Base-by-base conservation (phyloP, 1,140 invertebrate genomes). In the Ceratitis capitata region DNA sequence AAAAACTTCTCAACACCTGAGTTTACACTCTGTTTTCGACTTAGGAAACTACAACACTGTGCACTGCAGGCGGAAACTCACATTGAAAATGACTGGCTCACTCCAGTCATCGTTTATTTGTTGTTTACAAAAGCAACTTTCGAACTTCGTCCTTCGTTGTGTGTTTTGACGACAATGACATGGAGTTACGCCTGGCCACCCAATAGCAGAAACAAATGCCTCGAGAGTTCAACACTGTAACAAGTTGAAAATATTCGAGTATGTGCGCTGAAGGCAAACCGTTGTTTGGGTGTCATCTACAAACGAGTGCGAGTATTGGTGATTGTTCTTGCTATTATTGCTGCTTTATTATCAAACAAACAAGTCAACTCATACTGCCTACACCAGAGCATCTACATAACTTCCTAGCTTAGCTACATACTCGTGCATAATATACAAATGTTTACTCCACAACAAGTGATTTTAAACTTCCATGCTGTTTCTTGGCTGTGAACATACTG, bases 301-400 rank as follows among this genome's bases (percentile, higher is more conserved):
- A n/a, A n/a, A n/a, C n/a, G n/a, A n/a, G n/a, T n/a, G n/a, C n/a
- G n/a, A 56, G 19, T 32, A 42, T 69, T 39, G 1, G 19, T 32
- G 29, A 23, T 78, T 78, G 69, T 45, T 64, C 29, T 47, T 49
- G 45, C n/a, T n/a, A n/a, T n/a, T n/a, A n/a, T 29, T 83, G 47
- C 26, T 47, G 14, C 83, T 84, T 84, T 84, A 84, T 84, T 84
- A 84, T 56, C 83, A 84, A 39, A 61, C 83, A 84, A 84, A 84
- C 83, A 84, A 84, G 83, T 19, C 56, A 14, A 2, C n/a, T 84
- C 83, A 42, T 26, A 58, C 1, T 9, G 6, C 51, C 32, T 84
- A 16, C 64, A 7, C 64, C 39, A 74, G 9, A 78, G 39, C n/a
- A 39, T 47, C 69, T 61, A 26, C 29, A 5, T n/a, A n/a, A n/a